Evolutionary conservation across 2,113 vertebrate species (phyloP).

Genomic region (Recurvirostra avosetta): DNA sequence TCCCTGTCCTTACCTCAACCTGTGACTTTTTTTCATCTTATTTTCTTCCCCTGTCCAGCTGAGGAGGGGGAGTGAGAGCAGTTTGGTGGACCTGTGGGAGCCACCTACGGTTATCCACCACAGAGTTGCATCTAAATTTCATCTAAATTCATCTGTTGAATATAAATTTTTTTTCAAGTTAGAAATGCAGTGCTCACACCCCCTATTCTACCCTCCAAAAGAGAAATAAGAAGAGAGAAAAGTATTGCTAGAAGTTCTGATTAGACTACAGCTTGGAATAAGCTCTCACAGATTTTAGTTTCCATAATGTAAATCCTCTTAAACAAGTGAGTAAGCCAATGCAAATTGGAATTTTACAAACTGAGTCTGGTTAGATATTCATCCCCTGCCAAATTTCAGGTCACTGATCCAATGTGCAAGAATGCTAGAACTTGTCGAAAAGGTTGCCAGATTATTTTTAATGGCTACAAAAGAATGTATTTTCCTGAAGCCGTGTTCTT

Average conservation of each 20-base stretch:
- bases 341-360: neutral
- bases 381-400: neutral
- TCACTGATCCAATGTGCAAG: neutral
- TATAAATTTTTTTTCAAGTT: neutral
- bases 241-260: neutral
- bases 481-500: neutral
- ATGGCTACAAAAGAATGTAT: neutral
- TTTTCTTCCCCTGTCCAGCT: neutral
- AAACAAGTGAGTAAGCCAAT: neutral
- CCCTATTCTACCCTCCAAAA: accelerated
- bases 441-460: neutral
- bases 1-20: neutral
- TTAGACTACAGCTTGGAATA: neutral
- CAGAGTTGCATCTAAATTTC: neutral
- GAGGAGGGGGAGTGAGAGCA: neutral
- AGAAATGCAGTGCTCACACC: neutral
- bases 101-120: neutral
- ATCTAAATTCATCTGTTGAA: neutral
- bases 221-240: neutral
- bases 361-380: neutral
- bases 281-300: neutral
- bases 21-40: neutral
- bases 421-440: neutral
- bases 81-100: neutral
- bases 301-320: neutral